Percentiles rank a stretch among this genome's conserved stretches.
Evolutionary conservation across 2,888 invertebrate species (phyloP).

Genomic region (Apotomis turbidana): DNA sequence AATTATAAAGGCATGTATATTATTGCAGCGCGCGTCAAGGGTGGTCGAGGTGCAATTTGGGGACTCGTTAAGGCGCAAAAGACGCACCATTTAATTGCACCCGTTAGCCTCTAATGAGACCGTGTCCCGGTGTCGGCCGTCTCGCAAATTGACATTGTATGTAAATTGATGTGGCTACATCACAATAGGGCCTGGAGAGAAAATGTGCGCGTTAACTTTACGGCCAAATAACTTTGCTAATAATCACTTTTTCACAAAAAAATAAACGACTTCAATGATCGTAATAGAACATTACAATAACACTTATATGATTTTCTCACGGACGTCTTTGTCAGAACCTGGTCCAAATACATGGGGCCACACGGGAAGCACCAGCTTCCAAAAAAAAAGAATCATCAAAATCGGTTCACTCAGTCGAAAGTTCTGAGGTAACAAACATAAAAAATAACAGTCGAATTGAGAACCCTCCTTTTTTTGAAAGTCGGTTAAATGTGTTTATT

Average conservation of each 20-base stretch:
- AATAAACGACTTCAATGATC: too few species aligned
- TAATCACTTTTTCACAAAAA: background rate
- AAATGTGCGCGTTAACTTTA: slow-evolving; percentile 24
- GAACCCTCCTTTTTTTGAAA: too few species aligned
- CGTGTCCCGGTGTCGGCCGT: slow-evolving; percentile 67
- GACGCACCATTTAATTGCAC: slow-evolving; percentile 81
- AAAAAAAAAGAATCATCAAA: too few species aligned
- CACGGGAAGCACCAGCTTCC: too few species aligned
- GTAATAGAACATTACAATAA: too few species aligned
- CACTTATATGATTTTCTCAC: too few species aligned
- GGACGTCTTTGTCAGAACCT: too few species aligned
- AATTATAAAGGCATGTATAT: slow-evolving; percentile 53
- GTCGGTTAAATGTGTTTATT: too few species aligned
- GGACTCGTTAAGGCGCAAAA: slow-evolving; percentile 81
- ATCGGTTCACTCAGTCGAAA: too few species aligned
- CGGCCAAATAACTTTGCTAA: slow-evolving; percentile 8
- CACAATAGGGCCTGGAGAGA: slow-evolving; percentile 47
- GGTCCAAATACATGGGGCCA: too few species aligned
- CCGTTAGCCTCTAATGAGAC: slow-evolving; percentile 80
- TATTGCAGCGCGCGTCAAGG: slow-evolving; percentile 73
- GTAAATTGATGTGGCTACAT: slow-evolving; percentile 74
- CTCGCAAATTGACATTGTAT: slow-evolving; percentile 80
- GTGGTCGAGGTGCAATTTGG: slow-evolving; percentile 76
- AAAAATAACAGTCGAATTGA: too few species aligned
- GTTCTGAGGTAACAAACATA: too few species aligned